Conservation (phyloP, 1,140 invertebrate species). For the Drosophila serrata region DNA sequence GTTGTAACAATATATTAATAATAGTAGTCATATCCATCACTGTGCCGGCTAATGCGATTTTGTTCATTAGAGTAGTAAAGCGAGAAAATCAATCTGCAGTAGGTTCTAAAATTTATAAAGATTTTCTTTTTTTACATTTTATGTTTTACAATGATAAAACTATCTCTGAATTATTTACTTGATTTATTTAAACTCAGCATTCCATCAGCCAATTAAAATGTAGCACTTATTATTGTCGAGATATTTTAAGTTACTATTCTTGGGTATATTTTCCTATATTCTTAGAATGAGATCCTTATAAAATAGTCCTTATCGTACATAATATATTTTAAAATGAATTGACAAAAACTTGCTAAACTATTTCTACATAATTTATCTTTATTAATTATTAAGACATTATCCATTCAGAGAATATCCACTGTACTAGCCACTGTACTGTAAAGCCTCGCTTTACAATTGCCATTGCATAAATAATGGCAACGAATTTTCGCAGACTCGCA, state of each 20-base stretch:
- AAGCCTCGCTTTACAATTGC: slow-evolving; percentile 38
- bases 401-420: not conserved
- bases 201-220: too few species aligned
- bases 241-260: too few species aligned
- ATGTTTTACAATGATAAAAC: too few species aligned
- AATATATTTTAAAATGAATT: not conserved
- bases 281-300: too few species aligned
- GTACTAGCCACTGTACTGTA: too few species aligned
- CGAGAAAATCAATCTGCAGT: slow-evolving; percentile 2
- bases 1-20: slow-evolving; percentile 33
- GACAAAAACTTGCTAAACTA: not conserved
- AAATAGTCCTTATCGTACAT: not conserved
- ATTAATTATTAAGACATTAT: not conserved
- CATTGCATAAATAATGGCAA: slow-evolving; percentile 64
- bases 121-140: too few species aligned
- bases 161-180: too few species aligned
- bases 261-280: too few species aligned
- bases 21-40: slow-evolving; percentile 9
- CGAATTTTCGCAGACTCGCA: slow-evolving; percentile 37
- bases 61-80: slow-evolving; percentile 21
- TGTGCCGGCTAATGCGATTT: slow-evolving; percentile 31
- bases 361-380: not conserved
- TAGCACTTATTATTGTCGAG: not conserved
- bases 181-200: not conserved
- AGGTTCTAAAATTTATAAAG: too few species aligned